A percentile compares a stretch with the other conserved stretches of the same genome.
Conservation (phyloP, 2,797 vertebrate genomes). For the Schizopygopsis malacanthus region DNA sequence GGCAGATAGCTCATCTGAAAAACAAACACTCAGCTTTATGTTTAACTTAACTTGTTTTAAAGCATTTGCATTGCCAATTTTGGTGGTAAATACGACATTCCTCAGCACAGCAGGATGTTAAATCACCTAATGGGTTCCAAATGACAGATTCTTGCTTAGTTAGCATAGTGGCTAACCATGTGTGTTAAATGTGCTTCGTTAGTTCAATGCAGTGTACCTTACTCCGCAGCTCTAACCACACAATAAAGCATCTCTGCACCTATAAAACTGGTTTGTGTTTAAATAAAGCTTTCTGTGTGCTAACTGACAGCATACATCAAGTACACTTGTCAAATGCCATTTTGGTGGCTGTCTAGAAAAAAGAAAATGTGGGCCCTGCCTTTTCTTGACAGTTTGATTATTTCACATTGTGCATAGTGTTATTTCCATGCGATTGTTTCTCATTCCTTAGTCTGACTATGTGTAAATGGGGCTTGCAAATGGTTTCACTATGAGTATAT, state of each 20-base stretch:
- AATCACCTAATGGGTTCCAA: constrained; percentile 54
- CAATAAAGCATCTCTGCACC: constrained; percentile 11
- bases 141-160: constrained; percentile 55
- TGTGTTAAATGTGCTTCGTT: constrained; percentile 18
- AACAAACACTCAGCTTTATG: constrained; percentile 36
- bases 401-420: neutral
- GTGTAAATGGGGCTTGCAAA: constrained; percentile 20
- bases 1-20: neutral
- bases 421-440: constrained; percentile 29
- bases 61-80: constrained; percentile 37
- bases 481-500: constrained; percentile 25
- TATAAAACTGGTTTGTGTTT: constrained; percentile 26
- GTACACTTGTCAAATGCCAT: constrained; percentile 38
- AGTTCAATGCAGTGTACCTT: constrained; percentile 9
- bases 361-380: neutral
- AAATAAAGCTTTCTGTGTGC: constrained; percentile 67
- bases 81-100: constrained; percentile 34
- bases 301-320: constrained; percentile 66
- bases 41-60: constrained; percentile 25
- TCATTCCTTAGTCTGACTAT: constrained; percentile 25
- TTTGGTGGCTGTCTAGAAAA: neutral
- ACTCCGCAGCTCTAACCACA: constrained; percentile 1
- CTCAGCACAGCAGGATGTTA: constrained; percentile 30
- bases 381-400: constrained; percentile 11
- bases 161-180: constrained; percentile 10